These are phyloP conservation scores for Epistrophe eligans DNA, from an alignment of 2,888 invertebrate species.

Conservation along the genomic window DNA sequence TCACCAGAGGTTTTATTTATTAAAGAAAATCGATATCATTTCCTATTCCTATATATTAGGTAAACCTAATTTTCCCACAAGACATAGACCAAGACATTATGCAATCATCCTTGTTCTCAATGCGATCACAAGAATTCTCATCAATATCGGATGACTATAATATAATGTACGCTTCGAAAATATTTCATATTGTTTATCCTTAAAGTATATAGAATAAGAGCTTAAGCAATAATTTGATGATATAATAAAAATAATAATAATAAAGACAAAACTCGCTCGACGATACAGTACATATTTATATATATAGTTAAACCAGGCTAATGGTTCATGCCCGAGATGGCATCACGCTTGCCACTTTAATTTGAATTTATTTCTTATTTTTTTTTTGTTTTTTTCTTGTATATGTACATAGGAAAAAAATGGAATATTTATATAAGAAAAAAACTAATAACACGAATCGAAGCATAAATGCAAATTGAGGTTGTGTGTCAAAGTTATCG, in stretches of 20 bases:
- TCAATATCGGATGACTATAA: constrained; percentile 39
- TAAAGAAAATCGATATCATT: background rate
- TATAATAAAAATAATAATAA: constrained; percentile 20
- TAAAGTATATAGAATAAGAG: background rate
- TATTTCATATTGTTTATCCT: constrained; percentile 8
- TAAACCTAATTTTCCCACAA: background rate
- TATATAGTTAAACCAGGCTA: constrained; percentile 30
- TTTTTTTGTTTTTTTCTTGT: background rate
- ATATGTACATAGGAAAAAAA: background rate
- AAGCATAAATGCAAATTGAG: constrained; percentile 67
- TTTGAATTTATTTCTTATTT: constrained; percentile 46
- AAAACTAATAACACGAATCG: constrained; percentile 43
- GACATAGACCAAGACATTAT: background rate
- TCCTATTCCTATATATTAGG: background rate
- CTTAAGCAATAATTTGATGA: constrained; percentile 27
- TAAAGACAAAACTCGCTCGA: background rate
- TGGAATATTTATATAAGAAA: background rate
- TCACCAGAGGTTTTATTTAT: background rate
- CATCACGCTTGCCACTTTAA: constrained; percentile 42
- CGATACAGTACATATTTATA: no score
- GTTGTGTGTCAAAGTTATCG: constrained; percentile 64
- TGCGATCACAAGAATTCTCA: constrained; percentile 19
- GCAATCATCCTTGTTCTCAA: background rate
- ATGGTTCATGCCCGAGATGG: constrained; percentile 48
- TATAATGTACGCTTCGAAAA: background rate